These are phyloP conservation scores for Sorex maritimensis DNA, from an alignment of 2,797 vertebrate species.

Conservation along the genomic window DNA sequence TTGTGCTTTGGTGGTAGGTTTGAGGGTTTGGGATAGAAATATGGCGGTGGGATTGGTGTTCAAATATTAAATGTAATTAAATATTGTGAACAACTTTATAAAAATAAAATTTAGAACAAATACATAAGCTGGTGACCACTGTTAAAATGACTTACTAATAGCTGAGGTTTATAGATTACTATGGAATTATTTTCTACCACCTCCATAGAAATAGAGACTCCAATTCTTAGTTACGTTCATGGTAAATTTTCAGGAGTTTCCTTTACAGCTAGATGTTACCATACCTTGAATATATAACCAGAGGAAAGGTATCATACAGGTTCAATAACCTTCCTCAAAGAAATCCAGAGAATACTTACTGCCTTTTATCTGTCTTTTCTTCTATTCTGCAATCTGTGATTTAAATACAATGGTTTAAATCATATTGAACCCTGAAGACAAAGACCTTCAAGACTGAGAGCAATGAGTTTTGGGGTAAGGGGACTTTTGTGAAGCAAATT, in stretches of 20 bases:
- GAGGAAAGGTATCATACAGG: conserved; percentile 3
- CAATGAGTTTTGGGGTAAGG: neutral
- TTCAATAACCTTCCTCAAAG: conserved; percentile 25
- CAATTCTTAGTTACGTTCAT: neutral
- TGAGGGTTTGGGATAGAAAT: too few relatives aligned
- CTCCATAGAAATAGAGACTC: neutral
- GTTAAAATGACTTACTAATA: neutral
- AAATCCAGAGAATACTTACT: neutral
- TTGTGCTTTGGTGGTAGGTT: too few relatives aligned
- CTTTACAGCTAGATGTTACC: conserved; percentile 1
- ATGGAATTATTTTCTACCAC: neutral
- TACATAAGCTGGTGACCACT: neutral
- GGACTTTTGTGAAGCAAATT: conserved; percentile 1
- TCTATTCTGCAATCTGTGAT: conserved; percentile 1
- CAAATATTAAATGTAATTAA: too few relatives aligned
- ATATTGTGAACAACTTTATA: too few relatives aligned
- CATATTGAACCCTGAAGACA: neutral
- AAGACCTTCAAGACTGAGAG: neutral
- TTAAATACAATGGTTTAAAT: neutral
- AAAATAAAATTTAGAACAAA: too few relatives aligned
- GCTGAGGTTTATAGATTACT: conserved; percentile 46
- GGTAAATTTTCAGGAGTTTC: neutral
- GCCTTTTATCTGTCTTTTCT: neutral
- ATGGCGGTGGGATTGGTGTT: too few relatives aligned
- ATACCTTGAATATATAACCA: conserved; percentile 39